A percentile compares a stretch with the other conserved stretches of the same genome.
These are phyloP conservation scores for Hirtodrosophila trivittata DNA, from an alignment of 2,888 invertebrate species.

Conservation along the genomic window DNA sequence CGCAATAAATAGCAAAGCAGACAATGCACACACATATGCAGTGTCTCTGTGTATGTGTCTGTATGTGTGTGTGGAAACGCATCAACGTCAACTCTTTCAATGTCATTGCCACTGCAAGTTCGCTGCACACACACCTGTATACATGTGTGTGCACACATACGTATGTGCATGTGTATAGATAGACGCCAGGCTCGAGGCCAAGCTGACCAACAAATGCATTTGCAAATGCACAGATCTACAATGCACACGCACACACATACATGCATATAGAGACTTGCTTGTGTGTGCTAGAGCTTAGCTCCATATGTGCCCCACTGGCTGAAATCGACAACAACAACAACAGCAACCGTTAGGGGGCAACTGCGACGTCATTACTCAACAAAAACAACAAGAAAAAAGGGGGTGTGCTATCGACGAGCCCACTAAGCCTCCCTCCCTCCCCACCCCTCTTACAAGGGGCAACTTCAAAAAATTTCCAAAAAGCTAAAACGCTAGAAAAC, in stretches of 20 bases:
- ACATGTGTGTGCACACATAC: slow-evolving; percentile 4
- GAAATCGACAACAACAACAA: too few species aligned
- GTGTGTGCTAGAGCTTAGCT: background rate
- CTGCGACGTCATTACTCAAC: slow-evolving; percentile 55
- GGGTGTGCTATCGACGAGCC: slow-evolving; percentile 69
- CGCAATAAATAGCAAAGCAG: slow-evolving; percentile 43
- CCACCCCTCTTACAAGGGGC: background rate
- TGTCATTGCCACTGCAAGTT: slow-evolving; percentile 69
- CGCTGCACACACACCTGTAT: slow-evolving; percentile 23
- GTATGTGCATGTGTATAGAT: background rate
- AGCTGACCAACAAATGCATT: slow-evolving; percentile 62
- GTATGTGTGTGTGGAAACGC: slow-evolving; percentile 30
- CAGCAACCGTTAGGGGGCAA: slow-evolving; percentile 57
- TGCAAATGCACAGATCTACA: slow-evolving; percentile 23
- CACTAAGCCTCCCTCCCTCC: slow-evolving; percentile 38
- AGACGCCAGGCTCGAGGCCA: slow-evolving; percentile 63
- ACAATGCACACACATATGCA: background rate
- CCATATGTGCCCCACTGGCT: slow-evolving; percentile 11
- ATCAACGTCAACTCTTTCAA: slow-evolving; percentile 70
- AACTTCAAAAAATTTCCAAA: background rate
- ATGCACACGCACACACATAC: slow-evolving; percentile 11
- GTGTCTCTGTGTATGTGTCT: background rate
- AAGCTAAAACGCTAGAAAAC: slow-evolving; percentile 46
- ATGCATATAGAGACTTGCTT: slow-evolving; percentile 6
- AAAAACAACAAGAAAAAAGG: slow-evolving; percentile 33